Conservation (phyloP, 2,797 vertebrate species). For the Sebastes nivosus region DNA sequence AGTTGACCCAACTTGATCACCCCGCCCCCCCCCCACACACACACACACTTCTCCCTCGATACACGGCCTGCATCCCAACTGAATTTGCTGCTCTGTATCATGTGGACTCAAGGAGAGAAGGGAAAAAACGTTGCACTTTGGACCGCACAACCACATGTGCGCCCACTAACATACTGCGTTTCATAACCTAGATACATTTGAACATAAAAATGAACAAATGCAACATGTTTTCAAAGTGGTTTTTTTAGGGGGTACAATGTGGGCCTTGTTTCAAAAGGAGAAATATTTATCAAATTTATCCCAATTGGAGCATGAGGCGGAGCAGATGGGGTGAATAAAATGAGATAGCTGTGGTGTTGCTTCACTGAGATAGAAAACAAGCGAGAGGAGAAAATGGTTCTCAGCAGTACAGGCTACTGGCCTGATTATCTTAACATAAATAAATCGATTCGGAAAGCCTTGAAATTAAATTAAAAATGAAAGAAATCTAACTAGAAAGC, state of each 20-base stretch:
- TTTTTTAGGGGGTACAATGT: neutral
- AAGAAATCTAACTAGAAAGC: conserved; percentile 17
- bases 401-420: neutral
- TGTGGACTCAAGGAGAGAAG: neutral
- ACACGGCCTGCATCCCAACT: conserved; percentile 20
- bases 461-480: conserved; percentile 19
- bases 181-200: neutral
- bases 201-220: neutral
- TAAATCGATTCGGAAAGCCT: conserved; percentile 26
- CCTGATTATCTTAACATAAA: conserved; percentile 26
- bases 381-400: conserved; percentile 14
- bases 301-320: conserved; percentile 53
- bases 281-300: conserved; percentile 51
- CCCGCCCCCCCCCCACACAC: neutral
- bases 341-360: conserved; percentile 37
- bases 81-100: neutral
- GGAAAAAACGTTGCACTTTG: conserved; percentile 11
- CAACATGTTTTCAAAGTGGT: neutral
- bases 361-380: conserved; percentile 35
- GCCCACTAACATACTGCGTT: neutral
- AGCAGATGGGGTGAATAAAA: conserved; percentile 63
- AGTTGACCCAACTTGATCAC: conserved; percentile 42
- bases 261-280: conserved; percentile 41
- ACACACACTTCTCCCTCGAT: neutral
- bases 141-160: conserved; percentile 1